Base-by-base conservation (phyloP, 2,888 invertebrate genomes). In the Erannis defoliaria region DNA sequence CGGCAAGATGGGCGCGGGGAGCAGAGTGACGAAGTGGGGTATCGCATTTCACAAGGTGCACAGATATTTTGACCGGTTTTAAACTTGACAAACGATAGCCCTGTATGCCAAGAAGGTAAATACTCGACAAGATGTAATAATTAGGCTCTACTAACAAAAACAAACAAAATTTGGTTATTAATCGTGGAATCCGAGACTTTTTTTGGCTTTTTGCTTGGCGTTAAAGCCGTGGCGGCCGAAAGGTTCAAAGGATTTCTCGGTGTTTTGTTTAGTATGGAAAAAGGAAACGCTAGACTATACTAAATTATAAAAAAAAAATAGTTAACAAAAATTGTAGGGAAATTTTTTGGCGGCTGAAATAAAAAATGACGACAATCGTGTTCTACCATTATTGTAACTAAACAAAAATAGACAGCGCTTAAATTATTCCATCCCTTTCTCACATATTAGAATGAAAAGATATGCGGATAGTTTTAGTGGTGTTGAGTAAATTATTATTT, bases 301-400 rank as follows among this genome's bases (percentile, higher is more conserved):
- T 57, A 62, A 61, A 55, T 61, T 55, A 61, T 60, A 37, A 35
- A 50, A 38, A 42, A n/a, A 49, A 29, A 19, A 35, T 57, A 56
- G 46, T 46, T 57, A 57, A 46, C 9, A 38, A 62, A 61, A 51
- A 56, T 46, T 51, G 33, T 62, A 62, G 55, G 50, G n/a, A 55
- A 55, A 62, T 16, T 49, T 42, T 33, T 57, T 49, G 62, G 65
- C 49, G 61, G 55, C 62, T 63, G 42, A 53, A 55, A 48, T 37
- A 8, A 3, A 16, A 16, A 35, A 26, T 26, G 1, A n/a, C 38
- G 40, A 18, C 19, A 2, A 10, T 19, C 18, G 4, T 10, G 40
- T 10, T 18, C 10, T 40, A 19, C 19, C 19, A 12, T 19, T 19
- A n/a, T 19, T 19, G 1, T 10, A 40, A 40, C 9, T 40, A 19